These are phyloP conservation scores for Stenichneumon culpator DNA, from an alignment of 2,888 invertebrate genomes.

Conservation along the genomic window DNA sequence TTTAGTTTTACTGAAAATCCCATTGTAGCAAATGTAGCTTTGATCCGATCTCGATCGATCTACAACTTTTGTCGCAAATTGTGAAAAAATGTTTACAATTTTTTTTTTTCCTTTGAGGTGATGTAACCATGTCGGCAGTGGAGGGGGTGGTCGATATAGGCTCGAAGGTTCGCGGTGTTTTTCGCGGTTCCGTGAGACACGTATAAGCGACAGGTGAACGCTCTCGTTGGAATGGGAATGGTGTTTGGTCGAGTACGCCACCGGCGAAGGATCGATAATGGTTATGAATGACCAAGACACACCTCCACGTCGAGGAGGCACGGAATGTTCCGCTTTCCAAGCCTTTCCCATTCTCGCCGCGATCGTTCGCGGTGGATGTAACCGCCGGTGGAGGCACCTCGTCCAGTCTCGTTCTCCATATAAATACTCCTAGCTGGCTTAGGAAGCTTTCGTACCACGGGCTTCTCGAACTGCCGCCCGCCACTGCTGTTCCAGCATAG, in stretches of 20 bases:
- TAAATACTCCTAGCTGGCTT: constrained; percentile 65
- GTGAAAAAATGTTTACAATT: too few relatives aligned
- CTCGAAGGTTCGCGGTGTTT: background rate
- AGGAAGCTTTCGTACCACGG: constrained; percentile 38
- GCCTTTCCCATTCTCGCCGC: constrained; percentile 43
- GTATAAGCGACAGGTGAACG: background rate
- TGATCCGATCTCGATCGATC: too few relatives aligned
- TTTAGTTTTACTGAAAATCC: too few relatives aligned
- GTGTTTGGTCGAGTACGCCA: background rate
- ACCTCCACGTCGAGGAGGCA: constrained; percentile 5
- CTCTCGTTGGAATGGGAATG: background rate
- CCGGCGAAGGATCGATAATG: constrained; percentile 50
- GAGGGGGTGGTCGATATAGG: background rate
- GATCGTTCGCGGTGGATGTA: constrained; percentile 49
- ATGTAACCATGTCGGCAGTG: background rate
- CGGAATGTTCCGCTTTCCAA: constrained; percentile 26
- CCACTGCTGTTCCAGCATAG: constrained; percentile 16
- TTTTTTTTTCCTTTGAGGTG: too few relatives aligned
- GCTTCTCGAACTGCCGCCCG: constrained; percentile 17
- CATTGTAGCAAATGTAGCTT: too few relatives aligned
- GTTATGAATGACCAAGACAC: constrained; percentile 62
- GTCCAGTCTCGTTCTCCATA: constrained; percentile 65
- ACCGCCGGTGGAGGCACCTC: constrained; percentile 38
- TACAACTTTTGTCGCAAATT: too few relatives aligned
- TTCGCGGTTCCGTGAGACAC: background rate